These are phyloP conservation scores for Piaya cayana DNA, from an alignment of 2,113 vertebrate species.

Conservation along the genomic window DNA sequence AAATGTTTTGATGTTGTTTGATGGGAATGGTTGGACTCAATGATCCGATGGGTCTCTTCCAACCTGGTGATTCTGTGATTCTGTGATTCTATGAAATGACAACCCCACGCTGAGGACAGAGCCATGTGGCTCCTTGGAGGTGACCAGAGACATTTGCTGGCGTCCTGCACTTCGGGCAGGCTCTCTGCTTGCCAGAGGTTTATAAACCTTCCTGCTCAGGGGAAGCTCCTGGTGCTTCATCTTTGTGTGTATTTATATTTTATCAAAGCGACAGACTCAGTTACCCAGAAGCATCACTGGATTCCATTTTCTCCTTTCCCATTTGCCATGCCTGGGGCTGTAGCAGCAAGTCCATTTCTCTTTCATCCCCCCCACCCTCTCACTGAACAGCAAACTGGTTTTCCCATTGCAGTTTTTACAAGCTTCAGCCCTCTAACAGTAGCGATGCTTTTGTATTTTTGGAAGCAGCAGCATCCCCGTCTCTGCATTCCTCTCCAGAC, in stretches of 20 bases:
- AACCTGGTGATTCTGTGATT: too few relatives aligned
- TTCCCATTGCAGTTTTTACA: background rate
- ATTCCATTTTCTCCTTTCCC: background rate
- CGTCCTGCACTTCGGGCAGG: background rate
- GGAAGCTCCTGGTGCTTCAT: background rate
- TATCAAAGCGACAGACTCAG: background rate
- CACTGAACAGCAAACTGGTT: background rate
- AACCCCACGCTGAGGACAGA: accelerated
- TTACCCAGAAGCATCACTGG: background rate
- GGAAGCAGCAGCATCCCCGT: background rate
- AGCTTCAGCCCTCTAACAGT: accelerated
- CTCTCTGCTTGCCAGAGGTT: background rate
- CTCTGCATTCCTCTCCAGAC: background rate
- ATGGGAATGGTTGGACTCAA: too few relatives aligned
- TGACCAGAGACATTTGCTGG: accelerated
- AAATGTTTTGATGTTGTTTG: too few relatives aligned
- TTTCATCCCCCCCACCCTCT: too few relatives aligned
- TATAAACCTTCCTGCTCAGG: background rate
- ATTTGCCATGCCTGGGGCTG: background rate
- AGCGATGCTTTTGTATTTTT: accelerated
- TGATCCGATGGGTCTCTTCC: too few relatives aligned
- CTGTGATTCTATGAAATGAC: too few relatives aligned
- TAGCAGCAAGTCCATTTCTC: background rate
- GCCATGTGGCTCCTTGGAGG: background rate
- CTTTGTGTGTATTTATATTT: background rate